These are phyloP conservation scores for Crypturellus undulatus DNA, from an alignment of 2,113 vertebrate species.

Conservation along the genomic window DNA sequence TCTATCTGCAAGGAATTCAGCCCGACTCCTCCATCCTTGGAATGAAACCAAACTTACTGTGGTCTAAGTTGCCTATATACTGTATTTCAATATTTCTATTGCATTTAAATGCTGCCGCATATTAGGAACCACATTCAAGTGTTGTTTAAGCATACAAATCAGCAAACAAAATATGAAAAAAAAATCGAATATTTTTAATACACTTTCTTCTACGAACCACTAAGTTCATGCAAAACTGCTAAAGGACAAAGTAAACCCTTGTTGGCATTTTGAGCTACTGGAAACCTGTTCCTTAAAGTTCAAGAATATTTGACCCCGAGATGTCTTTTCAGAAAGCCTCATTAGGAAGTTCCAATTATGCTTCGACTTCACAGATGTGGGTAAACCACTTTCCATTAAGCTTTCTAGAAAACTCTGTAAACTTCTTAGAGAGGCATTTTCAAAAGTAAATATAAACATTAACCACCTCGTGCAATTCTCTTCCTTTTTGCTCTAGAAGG, in stretches of 20 bases:
- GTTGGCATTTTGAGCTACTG: background rate
- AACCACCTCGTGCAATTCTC: background rate
- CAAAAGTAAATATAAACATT: slow-evolving; percentile 28
- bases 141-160: slow-evolving; percentile 27
- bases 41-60: background rate
- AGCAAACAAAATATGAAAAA: background rate
- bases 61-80: background rate
- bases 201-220: background rate
- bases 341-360: slow-evolving; percentile 44
- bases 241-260: background rate
- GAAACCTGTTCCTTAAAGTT: slow-evolving; percentile 29
- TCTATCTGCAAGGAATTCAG: background rate
- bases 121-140: background rate
- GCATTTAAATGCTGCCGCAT: background rate
- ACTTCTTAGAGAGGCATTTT: slow-evolving; percentile 11
- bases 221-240: background rate
- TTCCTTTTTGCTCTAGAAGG: slow-evolving; percentile 8
- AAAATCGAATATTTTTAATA: background rate
- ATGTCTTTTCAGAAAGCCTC: slow-evolving; percentile 27
- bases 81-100: background rate
- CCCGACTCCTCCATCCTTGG: background rate
- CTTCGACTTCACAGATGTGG: slow-evolving; percentile 47
- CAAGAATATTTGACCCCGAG: slow-evolving; percentile 21
- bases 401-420: slow-evolving; percentile 7
- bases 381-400: slow-evolving; percentile 57